These are phyloP conservation scores for Gymnocypris eckloni DNA, from an alignment of 2,797 vertebrate species.

Conservation along the genomic window DNA sequence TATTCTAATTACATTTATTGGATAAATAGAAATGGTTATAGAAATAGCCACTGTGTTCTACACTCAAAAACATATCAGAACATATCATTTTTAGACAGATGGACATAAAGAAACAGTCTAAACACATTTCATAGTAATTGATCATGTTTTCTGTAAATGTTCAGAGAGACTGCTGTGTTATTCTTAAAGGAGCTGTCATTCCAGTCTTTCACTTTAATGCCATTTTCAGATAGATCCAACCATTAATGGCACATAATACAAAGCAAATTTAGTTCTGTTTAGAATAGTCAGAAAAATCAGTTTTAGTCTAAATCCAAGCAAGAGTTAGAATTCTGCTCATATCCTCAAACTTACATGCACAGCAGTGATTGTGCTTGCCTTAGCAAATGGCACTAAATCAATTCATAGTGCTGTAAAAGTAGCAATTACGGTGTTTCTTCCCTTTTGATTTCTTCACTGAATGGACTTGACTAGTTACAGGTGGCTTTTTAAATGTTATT, in stretches of 20 bases:
- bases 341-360: neutral
- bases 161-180: neutral
- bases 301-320: neutral
- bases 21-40: neutral
- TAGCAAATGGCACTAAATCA: too few species aligned
- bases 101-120: neutral
- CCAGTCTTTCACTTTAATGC: neutral
- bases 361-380: too few species aligned
- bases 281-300: neutral
- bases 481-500: neutral
- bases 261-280: neutral
- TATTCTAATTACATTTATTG: neutral
- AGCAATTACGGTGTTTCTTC: neutral
- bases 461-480: slow-evolving; percentile 10
- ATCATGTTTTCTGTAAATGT: neutral
- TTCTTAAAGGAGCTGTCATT: neutral
- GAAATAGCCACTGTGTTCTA: neutral
- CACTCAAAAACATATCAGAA: neutral
- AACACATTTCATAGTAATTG: neutral
- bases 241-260: neutral
- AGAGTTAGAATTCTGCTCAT: neutral
- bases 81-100: neutral
- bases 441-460: neutral
- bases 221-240: neutral
- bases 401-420: neutral